Conservation (phyloP, 2,888 invertebrate genomes). For the Automeris io region DNA sequence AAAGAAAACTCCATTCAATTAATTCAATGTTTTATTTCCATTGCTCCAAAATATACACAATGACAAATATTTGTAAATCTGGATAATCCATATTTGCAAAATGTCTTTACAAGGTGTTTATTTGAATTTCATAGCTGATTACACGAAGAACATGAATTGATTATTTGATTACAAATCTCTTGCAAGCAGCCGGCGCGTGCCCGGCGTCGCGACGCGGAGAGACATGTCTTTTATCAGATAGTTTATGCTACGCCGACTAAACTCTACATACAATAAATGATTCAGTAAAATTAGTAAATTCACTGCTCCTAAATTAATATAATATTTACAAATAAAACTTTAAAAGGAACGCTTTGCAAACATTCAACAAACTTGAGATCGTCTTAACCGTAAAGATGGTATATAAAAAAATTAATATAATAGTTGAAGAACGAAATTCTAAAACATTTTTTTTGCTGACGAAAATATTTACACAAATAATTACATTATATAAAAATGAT, state of each 20-base stretch:
- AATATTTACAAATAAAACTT: constrained; percentile 77
- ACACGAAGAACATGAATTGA: constrained; percentile 70
- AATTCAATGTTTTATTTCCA: constrained; percentile 74
- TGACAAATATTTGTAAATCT: constrained; percentile 66
- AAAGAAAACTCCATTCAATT: constrained; percentile 42
- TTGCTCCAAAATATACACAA: constrained; percentile 76
- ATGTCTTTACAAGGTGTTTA: constrained; percentile 67
- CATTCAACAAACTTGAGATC: constrained; percentile 77
- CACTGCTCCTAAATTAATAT: constrained; percentile 66
- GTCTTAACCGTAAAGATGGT: constrained; percentile 75
- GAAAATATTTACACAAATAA: constrained; percentile 63
- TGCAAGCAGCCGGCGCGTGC: constrained; percentile 43
- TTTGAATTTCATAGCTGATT: constrained; percentile 67
- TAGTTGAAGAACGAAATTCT: constrained; percentile 66
- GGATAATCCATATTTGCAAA: constrained; percentile 59
- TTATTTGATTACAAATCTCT: constrained; percentile 58
- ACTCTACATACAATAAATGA: constrained; percentile 47
- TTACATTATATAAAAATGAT: constrained; percentile 46
- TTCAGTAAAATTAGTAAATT: constrained; percentile 69
- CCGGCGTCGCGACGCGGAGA: constrained; percentile 23
- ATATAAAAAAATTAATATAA: constrained; percentile 37
- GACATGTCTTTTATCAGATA: constrained; percentile 45
- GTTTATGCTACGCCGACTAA: constrained; percentile 8
- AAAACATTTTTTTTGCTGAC: constrained; percentile 52
- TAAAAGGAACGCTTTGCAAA: constrained; percentile 77